phyloP scores from a whole-genome alignment of 2,888 invertebrate species.

The Buathra laborator region DNA sequence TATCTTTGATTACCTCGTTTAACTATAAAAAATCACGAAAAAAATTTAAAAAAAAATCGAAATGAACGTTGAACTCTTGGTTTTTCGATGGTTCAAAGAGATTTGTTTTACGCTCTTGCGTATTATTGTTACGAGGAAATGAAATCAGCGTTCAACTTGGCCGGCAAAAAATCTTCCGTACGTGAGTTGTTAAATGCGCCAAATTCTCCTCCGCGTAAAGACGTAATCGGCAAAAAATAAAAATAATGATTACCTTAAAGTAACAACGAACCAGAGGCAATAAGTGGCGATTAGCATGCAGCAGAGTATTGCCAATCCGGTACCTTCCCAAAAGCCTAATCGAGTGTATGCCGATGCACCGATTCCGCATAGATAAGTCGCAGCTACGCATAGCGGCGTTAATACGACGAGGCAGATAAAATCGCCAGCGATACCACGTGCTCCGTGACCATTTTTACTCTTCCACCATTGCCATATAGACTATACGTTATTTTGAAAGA shows the following conservation, averaged over 20 bases:
- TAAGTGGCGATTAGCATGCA: conserved; percentile 81
- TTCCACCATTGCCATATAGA: conserved; percentile 84
- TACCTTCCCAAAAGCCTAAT: conserved; percentile 82
- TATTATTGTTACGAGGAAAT: too few species aligned
- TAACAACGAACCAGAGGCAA: conserved; percentile 81
- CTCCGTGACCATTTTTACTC: conserved; percentile 82
- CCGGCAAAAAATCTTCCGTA: too few species aligned
- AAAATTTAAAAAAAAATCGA: too few species aligned
- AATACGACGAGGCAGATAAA: conserved; percentile 85
- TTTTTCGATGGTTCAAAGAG: too few species aligned
- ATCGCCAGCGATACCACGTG: conserved; percentile 86
- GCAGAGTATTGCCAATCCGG: conserved; percentile 81
- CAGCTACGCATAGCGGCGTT: conserved; percentile 85
- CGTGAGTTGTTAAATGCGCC: too few species aligned
- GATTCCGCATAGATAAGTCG: conserved; percentile 85
- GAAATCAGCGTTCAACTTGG: too few species aligned
- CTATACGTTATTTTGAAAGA: conserved; percentile 62
- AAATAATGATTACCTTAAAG: conserved; percentile 78
- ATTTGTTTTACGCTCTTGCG: too few species aligned
- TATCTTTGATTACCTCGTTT: neutral
- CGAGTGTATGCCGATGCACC: conserved; percentile 83
- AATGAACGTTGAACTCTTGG: too few species aligned
- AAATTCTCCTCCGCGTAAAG: neutral
- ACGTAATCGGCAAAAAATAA: neutral
- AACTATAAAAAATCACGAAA: neutral